phyloP scores from a whole-genome alignment of 2,113 vertebrate species.

The Melospiza melodia region DNA sequence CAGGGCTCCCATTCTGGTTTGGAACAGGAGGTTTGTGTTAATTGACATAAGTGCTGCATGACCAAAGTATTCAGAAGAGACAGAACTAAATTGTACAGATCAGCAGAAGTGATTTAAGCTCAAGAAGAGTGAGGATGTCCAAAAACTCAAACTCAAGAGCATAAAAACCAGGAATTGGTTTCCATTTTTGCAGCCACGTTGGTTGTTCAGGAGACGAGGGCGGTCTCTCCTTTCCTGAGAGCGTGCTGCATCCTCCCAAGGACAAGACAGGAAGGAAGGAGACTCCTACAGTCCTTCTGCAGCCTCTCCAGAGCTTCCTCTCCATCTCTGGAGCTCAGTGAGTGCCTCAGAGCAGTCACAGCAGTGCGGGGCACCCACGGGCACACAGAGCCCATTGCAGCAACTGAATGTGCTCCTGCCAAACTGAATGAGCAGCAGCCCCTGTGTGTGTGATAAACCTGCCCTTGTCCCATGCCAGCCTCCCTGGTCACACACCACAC shows the following conservation, averaged over 20 bases:
- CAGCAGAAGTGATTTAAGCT: not conserved
- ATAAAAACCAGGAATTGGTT: not conserved
- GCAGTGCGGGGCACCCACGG: rapidly evolving
- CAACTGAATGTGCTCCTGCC: not conserved
- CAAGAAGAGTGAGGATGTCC: not conserved
- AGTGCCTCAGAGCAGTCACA: not conserved
- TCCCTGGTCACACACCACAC: not conserved
- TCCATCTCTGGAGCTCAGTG: not conserved
- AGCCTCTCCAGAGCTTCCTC: not conserved
- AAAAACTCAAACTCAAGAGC: not conserved
- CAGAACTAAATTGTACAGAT: not conserved
- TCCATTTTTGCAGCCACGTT: not conserved
- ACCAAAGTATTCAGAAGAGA: not conserved
- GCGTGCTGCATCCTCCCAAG: not conserved
- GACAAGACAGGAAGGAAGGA: not conserved
- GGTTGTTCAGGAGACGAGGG: not conserved
- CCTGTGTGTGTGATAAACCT: not conserved
- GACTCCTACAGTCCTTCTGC: not conserved
- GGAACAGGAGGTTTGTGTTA: not conserved
- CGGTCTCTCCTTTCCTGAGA: not conserved
- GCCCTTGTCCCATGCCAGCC: not conserved
- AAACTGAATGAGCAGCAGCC: not conserved
- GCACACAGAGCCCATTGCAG: not conserved
- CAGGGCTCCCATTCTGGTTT: not conserved
- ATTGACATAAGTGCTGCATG: not conserved